Evolutionary conservation across 2,888 invertebrate species (phyloP), one percentile per base, ranked within the genome.

Genomic region (Rotaria magnacalcarata): DNA sequence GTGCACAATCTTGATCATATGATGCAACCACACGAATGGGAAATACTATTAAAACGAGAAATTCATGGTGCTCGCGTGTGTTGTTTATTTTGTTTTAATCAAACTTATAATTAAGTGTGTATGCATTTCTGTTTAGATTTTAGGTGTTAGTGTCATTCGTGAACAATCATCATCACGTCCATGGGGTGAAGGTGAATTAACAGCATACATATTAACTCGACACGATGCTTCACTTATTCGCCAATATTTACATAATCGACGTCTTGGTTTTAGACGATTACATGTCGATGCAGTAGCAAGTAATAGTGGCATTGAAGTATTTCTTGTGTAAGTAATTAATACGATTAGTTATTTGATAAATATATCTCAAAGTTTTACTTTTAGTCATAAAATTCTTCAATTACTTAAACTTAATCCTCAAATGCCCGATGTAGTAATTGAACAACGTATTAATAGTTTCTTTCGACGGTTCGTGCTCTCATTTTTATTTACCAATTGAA

Each of bases 21-120:
- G 80, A 80, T 80, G 80, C 80, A 80, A 80, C 80, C 80, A 47
- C 43, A 80, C 24, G 80, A 80, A 80, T 80, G 80, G 80, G 80
- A 80, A 80, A 47, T 21, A n/a, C 14, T 80, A n/a, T 80, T 80
- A 47, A 80, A 24, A 47, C 47, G 80, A 1, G 47, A 43, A 80
- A 80, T 80, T 24, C 80, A 80, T 47, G 80, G 80, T 47, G 80
- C 80, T 47, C 43, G 43, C 24, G 80, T 80, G 24, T 4, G 80
- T 47, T n/a, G 2, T 24, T n/a, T 27, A 5, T 27, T 34, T 24
- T 58, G 0, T 6, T n/a, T 24, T 2, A n/a, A 58, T n/a, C 8
- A 27, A 27, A 11, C 3, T 21, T 8, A 27, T 6, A 27, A 16
- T 27, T 7, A 10, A 67, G 11, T n/a, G 80, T 27, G 27, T 1